Base-by-base conservation (phyloP, 1,140 invertebrate species). In the Amphibalanus amphitrite region DNA sequence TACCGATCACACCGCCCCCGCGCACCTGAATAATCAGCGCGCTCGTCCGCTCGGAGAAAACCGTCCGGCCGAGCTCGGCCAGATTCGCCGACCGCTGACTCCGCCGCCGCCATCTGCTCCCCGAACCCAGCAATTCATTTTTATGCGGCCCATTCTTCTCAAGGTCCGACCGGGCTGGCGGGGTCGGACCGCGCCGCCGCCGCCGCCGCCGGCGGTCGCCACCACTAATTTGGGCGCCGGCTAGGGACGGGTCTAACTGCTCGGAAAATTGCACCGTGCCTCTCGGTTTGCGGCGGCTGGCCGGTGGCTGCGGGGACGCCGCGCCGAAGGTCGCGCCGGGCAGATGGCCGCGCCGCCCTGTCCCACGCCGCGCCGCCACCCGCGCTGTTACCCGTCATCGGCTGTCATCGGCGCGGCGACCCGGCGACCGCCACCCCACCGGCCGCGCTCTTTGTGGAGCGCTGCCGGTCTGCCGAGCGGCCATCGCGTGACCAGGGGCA, bases 121-220 rank as follows among this genome's bases (percentile, higher is more conserved):
- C 47, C 47, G 17, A 20, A 59, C 47, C 47, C 23, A 23, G 47
- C 47, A 59, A 59, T 59, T 59, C 47, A 59, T 59, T 59, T 59
- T 59, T 59, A 59, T 59, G 47, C 47, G 47, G 47, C 47, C 47
- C 47, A 59, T 59, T 59, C 47, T 59, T 59, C 47, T 59, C 47
- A 59, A 59, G 47, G 47, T 59, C 47, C 17, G 47, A 3, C 6
- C 20, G 47, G 13, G 17, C 6, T 59, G 47, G 47, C 47, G 47
- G 47, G 47, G 47, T 23, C 47, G 47, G 47, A 20, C 47, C 47
- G 47, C 13, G 13, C 47, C 13, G 47, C 47, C 20, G 13, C 13
- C n/a, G n/a, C 47, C 47, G 47, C 47, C 20, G 47, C 47, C 47
- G 47, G 47, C 47, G 47, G 47, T 23, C 47, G 47, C 47, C 47